Evolutionary conservation across 1,140 invertebrate species (phyloP), one percentile per base, ranked within the genome.

Genomic region (Colletes gigas): DNA sequence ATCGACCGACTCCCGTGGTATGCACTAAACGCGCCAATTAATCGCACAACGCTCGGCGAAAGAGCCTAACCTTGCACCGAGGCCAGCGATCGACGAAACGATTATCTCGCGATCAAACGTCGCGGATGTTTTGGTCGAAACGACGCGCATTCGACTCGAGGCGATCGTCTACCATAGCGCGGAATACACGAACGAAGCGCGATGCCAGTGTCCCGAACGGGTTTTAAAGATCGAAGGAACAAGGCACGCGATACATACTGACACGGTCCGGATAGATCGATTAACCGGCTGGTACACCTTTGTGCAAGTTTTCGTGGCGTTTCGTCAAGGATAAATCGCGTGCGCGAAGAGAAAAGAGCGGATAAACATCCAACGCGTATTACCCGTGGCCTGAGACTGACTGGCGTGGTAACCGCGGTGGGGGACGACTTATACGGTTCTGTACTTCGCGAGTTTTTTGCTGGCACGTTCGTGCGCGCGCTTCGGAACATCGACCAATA

Each of bases 371-470:
- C 52, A 14, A 7, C 19, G 1, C 59, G 59, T 55, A 15, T 69
- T 68, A 21, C 4, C 65, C 54, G 65, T 66, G 52, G 47, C 41
- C 19, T 55, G 54, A 84, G 68, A 85, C 83, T 85, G 72, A 85
- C 83, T 85, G 83, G 62, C 63, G 57, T 47, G 54, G 14, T 8
- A 19, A 17, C 19, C 10, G 12, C 65, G 60, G 30, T 54, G 59
- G 57, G 70, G 44, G 70, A 70, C 63, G 39, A 78, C 83, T 84
- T 85, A 85, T 85, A 84, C 78, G 60, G 52, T n/a, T 47, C 54
- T 62, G 39, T 76, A 62, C 79, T 77, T 65, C 10, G 52, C 78
- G 70, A 80, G 62, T 66, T 67, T 72, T 65, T 73, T 39, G 39
- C 30, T 57, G 65, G 55, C 69, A 57, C n/a, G 15, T 63, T 66